Evolutionary conservation across 2,113 vertebrate species (phyloP).

Genomic region (Myrmecobius fasciatus): DNA sequence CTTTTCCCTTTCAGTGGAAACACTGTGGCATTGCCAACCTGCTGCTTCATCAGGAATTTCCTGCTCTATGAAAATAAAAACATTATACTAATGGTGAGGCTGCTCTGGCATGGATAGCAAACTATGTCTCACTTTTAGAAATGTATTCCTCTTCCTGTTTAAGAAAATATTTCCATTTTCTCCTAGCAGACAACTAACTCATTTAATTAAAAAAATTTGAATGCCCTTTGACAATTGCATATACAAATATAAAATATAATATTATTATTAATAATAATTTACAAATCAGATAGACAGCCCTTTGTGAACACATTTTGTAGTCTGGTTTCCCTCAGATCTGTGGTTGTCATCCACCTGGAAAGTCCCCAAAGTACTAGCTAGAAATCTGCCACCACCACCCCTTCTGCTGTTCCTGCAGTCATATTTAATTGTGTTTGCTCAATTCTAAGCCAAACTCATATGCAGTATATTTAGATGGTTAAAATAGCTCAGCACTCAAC

Average conservation of each 20-base stretch:
- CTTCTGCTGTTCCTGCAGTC: slow-evolving; percentile 74
- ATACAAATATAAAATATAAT: neutral
- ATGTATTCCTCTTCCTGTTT: slow-evolving; percentile 10
- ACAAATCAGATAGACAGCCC: slow-evolving; percentile 48
- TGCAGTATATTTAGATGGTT: slow-evolving; percentile 77
- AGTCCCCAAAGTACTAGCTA: slow-evolving; percentile 62
- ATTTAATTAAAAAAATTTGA: slow-evolving; percentile 36
- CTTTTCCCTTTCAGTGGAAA: slow-evolving; percentile 32
- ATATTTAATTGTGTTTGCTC: slow-evolving; percentile 78
- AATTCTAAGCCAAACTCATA: slow-evolving; percentile 74
- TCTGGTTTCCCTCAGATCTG: slow-evolving; percentile 63
- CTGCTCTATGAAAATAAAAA: slow-evolving; percentile 57
- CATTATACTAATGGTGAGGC: slow-evolving; percentile 45
- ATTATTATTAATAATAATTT: slow-evolving; percentile 65
- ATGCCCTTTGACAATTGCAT: slow-evolving; percentile 32
- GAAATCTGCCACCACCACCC: slow-evolving; percentile 75
- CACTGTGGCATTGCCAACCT: slow-evolving; percentile 26
- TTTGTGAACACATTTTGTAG: slow-evolving; percentile 57
- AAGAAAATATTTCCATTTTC: slow-evolving; percentile 46
- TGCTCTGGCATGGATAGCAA: slow-evolving; percentile 34
- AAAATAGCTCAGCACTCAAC: slow-evolving; percentile 60
- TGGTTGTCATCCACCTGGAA: slow-evolving; percentile 73
- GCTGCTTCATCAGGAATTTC: slow-evolving; percentile 59
- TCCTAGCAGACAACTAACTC: neutral
- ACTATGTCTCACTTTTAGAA: slow-evolving; percentile 4